Evolutionary conservation across 2,797 vertebrate genomes (phyloP).

Genomic region (Perdix hodgsoniae): DNA sequence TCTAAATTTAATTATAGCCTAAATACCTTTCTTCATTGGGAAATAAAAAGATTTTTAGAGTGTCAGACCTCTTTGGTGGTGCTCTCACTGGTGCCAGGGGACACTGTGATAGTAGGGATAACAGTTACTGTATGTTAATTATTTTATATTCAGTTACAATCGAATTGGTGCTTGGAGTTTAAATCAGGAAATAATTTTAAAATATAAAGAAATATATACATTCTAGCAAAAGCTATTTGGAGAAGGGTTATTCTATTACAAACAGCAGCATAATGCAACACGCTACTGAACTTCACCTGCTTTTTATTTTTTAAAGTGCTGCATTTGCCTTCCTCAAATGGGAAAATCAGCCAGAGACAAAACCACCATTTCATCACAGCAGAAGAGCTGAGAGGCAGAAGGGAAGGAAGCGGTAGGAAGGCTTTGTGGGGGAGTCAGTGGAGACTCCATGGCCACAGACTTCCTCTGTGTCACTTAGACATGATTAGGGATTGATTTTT

Average conservation of each 20-base stretch:
- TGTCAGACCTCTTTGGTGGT: not conserved
- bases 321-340: not conserved
- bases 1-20: constrained; percentile 48
- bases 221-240: not conserved
- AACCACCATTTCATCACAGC: not conserved
- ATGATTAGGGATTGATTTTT: constrained; percentile 36
- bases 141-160: not conserved
- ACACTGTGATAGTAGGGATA: not conserved
- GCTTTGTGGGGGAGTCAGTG: constrained; percentile 14
- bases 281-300: not conserved
- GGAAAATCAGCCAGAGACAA: not conserved
- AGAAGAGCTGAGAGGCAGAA: not conserved
- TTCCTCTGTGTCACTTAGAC: constrained; percentile 16
- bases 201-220: not conserved
- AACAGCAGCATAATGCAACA: not conserved
- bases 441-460: not conserved
- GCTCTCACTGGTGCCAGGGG: not conserved
- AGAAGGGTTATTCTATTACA: not conserved
- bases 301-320: not conserved
- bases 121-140: not conserved
- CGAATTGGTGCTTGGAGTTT: not conserved
- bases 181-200: constrained; percentile 1
- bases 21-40: constrained; percentile 36
- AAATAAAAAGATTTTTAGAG: constrained; percentile 42
- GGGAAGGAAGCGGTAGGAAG: not conserved